phyloP scores from a whole-genome alignment of 1,140 invertebrate species.

The Capitella teleta region DNA sequence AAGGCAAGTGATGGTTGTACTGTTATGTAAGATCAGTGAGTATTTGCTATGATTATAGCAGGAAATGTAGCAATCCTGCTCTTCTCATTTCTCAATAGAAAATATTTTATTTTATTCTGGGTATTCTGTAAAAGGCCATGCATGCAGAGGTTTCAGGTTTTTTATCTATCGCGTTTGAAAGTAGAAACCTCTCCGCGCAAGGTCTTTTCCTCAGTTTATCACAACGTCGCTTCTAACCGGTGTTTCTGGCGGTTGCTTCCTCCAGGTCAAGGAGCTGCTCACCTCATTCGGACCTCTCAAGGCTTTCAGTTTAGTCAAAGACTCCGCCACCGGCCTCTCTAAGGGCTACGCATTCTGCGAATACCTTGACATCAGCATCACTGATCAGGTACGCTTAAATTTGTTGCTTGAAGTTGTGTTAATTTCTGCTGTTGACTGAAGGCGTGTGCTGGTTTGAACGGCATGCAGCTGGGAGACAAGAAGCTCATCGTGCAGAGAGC shows the following conservation, averaged over 20 bases:
- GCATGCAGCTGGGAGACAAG: conserved; percentile 98
- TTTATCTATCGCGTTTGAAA: no score
- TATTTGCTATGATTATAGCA: no score
- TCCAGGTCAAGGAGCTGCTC: conserved; percentile 12
- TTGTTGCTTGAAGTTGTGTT: neutral
- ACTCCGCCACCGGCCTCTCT: conserved; percentile 11
- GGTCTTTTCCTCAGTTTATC: no score
- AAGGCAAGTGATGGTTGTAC: conserved; percentile 5
- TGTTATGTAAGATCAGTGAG: neutral
- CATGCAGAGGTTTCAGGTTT: no score
- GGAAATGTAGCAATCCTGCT: no score
- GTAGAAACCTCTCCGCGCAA: no score
- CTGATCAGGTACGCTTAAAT: conserved; percentile 9
- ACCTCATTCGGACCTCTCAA: conserved; percentile 15
- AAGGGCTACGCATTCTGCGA: conserved; percentile 16
- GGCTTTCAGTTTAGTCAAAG: conserved; percentile 14
- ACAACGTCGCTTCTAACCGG: no score
- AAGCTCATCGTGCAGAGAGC: conserved; percentile 90
- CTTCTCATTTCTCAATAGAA: no score
- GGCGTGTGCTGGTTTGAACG: conserved; percentile 96
- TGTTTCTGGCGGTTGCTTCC: no score
- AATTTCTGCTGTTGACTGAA: neutral
- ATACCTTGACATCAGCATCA: conserved; percentile 12
- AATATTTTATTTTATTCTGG: no score
- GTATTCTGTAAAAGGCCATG: no score